phyloP scores from a whole-genome alignment of 1,140 invertebrate genomes.

The Araneus ventricosus region DNA sequence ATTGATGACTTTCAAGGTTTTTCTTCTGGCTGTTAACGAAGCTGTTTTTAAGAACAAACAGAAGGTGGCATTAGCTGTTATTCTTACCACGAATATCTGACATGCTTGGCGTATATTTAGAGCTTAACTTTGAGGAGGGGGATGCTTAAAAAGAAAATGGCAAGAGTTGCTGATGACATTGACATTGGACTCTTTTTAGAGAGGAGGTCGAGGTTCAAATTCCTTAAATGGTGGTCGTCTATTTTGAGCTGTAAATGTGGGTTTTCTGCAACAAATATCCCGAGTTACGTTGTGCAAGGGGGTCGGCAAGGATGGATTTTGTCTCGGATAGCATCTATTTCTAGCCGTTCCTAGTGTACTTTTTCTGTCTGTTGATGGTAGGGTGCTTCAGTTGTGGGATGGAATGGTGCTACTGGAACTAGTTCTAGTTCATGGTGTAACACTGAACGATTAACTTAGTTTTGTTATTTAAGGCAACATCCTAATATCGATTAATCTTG shows the following conservation, averaged over 20 bases:
- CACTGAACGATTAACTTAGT: background rate
- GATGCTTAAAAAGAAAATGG: background rate
- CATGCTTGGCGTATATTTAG: conserved; percentile 54
- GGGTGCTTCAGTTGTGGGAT: background rate
- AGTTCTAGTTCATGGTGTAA: background rate
- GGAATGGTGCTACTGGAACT: conserved; percentile 21
- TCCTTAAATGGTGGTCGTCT: conserved; percentile 74
- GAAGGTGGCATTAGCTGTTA: conserved; percentile 39
- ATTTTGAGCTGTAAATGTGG: conserved; percentile 38
- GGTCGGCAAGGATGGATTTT: background rate
- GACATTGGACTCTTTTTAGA: conserved; percentile 71
- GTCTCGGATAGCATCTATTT: conserved; percentile 12
- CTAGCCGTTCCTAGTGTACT: background rate
- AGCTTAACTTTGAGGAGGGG: conserved; percentile 29
- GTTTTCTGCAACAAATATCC: background rate
- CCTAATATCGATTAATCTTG: background rate
- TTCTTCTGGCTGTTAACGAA: background rate
- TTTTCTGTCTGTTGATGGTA: background rate
- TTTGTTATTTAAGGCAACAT: background rate
- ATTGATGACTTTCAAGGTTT: background rate
- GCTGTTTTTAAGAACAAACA: conserved; percentile 9
- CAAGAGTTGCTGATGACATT: conserved; percentile 66
- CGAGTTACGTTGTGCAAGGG: background rate
- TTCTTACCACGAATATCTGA: conserved; percentile 24
- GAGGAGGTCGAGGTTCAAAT: conserved; percentile 58